phyloP scores from a whole-genome alignment of 1,140 invertebrate species.

The Cotesia vestalis region DNA sequence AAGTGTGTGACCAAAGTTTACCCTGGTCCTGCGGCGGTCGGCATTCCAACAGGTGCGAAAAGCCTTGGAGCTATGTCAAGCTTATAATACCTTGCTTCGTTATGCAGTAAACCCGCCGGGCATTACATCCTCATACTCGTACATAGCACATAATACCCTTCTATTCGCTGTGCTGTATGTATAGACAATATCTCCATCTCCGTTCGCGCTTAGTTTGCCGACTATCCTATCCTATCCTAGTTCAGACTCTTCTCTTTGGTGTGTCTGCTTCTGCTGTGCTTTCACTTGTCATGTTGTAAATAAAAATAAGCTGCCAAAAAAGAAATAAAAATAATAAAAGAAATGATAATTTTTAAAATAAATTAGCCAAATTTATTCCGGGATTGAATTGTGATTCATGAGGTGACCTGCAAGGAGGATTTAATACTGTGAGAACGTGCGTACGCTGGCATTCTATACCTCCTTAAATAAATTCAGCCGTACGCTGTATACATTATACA shows the following conservation, averaged over 20 bases:
- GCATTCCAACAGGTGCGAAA: constrained; percentile 64
- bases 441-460: not conserved
- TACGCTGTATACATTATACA: too few species aligned
- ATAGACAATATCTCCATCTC: too few species aligned
- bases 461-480: not conserved
- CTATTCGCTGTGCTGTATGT: too few species aligned
- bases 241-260: too few species aligned
- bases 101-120: constrained; percentile 23
- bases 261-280: not conserved
- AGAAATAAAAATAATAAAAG: constrained; percentile 6
- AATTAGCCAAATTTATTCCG: constrained; percentile 28
- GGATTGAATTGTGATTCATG: constrained; percentile 31
- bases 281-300: constrained; percentile 26
- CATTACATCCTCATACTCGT: not conserved
- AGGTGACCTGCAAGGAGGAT: constrained; percentile 25
- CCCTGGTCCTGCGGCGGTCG: constrained; percentile 22
- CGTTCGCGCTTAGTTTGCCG: too few species aligned
- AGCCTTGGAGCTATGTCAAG: constrained; percentile 38
- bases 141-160: too few species aligned
- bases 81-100: not conserved
- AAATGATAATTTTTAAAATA: not conserved
- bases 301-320: constrained; percentile 2
- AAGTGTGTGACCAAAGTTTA: constrained; percentile 28
- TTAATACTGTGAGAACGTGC: constrained; percentile 27
- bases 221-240: too few species aligned